phyloP scores from a whole-genome alignment of 2,113 vertebrate genomes.

The Campylorhamphus procurvoides region DNA sequence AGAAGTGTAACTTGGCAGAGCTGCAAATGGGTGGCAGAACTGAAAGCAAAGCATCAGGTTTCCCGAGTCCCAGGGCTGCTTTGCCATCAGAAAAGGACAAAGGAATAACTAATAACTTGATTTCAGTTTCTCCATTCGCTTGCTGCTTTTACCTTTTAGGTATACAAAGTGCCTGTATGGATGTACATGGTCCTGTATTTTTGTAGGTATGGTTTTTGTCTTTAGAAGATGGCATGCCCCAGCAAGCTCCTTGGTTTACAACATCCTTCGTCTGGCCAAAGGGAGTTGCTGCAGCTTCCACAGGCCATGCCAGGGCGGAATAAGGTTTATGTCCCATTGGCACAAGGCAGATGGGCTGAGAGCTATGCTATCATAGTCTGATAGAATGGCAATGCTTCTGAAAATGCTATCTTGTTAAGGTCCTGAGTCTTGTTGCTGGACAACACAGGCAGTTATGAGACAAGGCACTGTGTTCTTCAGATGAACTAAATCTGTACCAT shows the following conservation, averaged over 20 bases:
- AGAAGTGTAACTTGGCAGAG: not conserved
- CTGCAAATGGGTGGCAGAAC: not conserved
- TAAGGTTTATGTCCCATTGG: not conserved
- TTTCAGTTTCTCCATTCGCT: not conserved
- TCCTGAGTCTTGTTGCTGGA: not conserved
- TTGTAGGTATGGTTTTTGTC: not conserved
- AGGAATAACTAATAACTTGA: not conserved
- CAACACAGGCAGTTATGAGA: not conserved
- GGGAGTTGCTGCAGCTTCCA: not conserved
- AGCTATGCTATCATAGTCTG: not conserved
- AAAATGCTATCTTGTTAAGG: not conserved
- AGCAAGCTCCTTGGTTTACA: not conserved
- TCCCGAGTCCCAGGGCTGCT: not conserved
- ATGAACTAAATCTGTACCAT: not conserved
- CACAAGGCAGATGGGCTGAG: not conserved
- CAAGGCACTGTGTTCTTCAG: not conserved
- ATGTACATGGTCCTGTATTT: not conserved
- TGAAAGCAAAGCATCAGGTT: not conserved
- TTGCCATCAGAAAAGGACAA: not conserved
- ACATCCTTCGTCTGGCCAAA: not conserved
- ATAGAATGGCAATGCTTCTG: not conserved
- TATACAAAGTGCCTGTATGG: not conserved
- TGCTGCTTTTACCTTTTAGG: not conserved
- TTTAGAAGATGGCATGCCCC: not conserved
- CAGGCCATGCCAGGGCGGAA: not conserved